phyloP scores from a whole-genome alignment of 2,888 invertebrate genomes.

The Drosophila monieri region DNA sequence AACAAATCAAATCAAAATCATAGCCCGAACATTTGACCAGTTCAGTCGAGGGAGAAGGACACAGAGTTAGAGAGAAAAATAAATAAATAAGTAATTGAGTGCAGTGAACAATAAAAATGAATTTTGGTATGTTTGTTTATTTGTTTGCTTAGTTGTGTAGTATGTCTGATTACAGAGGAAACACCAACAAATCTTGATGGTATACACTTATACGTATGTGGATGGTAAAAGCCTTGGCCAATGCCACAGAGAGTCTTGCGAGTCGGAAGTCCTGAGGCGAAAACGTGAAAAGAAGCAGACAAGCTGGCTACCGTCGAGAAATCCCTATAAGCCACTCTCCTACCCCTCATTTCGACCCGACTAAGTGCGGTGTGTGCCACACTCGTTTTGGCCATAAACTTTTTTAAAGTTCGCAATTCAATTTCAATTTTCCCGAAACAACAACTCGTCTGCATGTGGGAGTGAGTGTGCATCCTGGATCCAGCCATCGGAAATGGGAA shows the following conservation, averaged over 20 bases:
- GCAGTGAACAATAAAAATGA: constrained; percentile 72
- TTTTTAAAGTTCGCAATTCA: constrained; percentile 76
- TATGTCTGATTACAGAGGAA: constrained; percentile 50
- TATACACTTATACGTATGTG: background rate
- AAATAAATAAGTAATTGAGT: constrained; percentile 70
- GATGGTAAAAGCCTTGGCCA: constrained; percentile 4
- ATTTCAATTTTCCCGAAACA: constrained; percentile 68
- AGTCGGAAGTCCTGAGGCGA: constrained; percentile 28
- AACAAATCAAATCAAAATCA: constrained; percentile 43
- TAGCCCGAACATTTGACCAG: constrained; percentile 18
- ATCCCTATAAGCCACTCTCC: constrained; percentile 24
- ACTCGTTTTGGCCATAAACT: constrained; percentile 67
- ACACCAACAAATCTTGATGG: constrained; percentile 42
- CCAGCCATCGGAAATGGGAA: constrained; percentile 40
- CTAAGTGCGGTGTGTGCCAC: constrained; percentile 33
- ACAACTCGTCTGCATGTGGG: constrained; percentile 14
- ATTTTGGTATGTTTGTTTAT: constrained; percentile 37
- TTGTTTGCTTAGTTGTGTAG: constrained; percentile 9
- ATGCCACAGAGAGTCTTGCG: constrained; percentile 10
- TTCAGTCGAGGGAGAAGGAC: constrained; percentile 22
- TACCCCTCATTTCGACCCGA: constrained; percentile 4
- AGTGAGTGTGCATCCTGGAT: constrained; percentile 1
- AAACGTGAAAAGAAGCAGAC: constrained; percentile 16
- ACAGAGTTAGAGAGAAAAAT: constrained; percentile 12
- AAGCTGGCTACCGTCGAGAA: constrained; percentile 28